Evolutionary conservation across 2,888 invertebrate species (phyloP), one percentile per base, ranked within the genome.

Genomic region (Leptopilina drosophilae): DNA sequence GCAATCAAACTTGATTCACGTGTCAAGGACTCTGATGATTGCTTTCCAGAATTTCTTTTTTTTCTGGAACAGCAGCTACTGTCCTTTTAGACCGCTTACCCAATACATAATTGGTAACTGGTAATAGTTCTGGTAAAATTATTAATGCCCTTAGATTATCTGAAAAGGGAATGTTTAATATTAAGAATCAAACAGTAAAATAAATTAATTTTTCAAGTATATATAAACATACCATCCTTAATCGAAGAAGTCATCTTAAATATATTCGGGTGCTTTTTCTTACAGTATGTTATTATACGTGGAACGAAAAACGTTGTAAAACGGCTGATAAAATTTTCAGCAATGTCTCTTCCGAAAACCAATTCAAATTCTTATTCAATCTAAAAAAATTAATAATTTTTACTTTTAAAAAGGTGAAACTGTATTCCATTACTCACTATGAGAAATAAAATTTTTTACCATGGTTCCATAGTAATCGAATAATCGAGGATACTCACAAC

Each of bases 341-440:
- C 5, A 59, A n/a, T 59, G 15, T n/a, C 59, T 59, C n/a, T n/a
- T n/a, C 5, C 59, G 12, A 59, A 59, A n/a, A 59, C n/a, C 1
- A 59, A n/a, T 59, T 59, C 59, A 59, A 59, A 59, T 15, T 59
- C 59, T 59, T 59, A 15, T 59, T 59, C 59, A 59, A 59, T 59
- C 15, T 59, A 7, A 49, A 59, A 59, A 59, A 59, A 53, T 5
- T 53, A 53, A 53, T n/a, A 59, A 59, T 59, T 15, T n/a, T 59
- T 15, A 15, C 1, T 59, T 59, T 59, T 59, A 59, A 7, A n/a
- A 59, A n/a, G 14, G n/a, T 59, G 59, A n/a, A 59, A 59, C 26
- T 26, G 0, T n/a, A 59, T n/a, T 14, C 7, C 26, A 26, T 26
- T 26, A 26, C 26, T 26, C 26, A 3, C 26, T 26, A 26, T 3